Evolutionary conservation across 1,140 invertebrate genomes (phyloP).

Genomic region (Drosophila biarmipes): DNA sequence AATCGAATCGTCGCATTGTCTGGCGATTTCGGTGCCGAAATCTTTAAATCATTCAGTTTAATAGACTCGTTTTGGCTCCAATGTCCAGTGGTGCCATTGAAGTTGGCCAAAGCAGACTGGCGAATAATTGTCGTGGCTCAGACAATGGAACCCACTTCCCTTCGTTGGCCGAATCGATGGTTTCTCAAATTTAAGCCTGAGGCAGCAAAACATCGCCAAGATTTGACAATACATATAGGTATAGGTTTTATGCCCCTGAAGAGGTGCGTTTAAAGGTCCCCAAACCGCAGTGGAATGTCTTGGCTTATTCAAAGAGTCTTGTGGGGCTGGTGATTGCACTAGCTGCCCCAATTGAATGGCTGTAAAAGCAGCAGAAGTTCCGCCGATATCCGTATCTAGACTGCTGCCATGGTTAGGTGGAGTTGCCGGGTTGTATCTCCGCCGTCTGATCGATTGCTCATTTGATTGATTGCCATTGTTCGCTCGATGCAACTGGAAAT

Average conservation of each 20-base stretch:
- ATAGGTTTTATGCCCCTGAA: conserved; percentile 23
- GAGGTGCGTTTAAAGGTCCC: not conserved
- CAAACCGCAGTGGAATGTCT: not conserved
- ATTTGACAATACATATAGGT: not conserved
- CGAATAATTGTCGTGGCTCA: conserved; percentile 44
- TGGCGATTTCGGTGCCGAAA: conserved; percentile 27
- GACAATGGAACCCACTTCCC: conserved; percentile 36
- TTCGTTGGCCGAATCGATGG: conserved; percentile 15
- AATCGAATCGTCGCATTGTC: conserved; percentile 7
- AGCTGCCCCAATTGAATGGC: conserved; percentile 5
- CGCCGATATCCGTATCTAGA: conserved; percentile 9
- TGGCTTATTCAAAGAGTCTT: conserved; percentile 11
- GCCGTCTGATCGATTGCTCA: conserved; percentile 29
- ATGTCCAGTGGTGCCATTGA: conserved; percentile 32
- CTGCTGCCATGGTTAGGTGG: conserved; percentile 1
- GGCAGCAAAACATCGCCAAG: conserved; percentile 10
- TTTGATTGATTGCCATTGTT: conserved; percentile 42
- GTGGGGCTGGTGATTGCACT: not conserved
- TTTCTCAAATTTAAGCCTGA: conserved; percentile 9
- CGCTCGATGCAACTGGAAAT: conserved; percentile 27
- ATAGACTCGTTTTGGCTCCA: conserved; percentile 24
- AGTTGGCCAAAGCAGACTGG: conserved; percentile 42
- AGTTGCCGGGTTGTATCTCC: conserved; percentile 16
- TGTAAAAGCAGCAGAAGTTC: conserved; percentile 47
- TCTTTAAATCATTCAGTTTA: conserved; percentile 44